A percentile compares a stretch with the other conserved stretches of the same genome.
Conservation (phyloP, 2,797 vertebrate genomes). For the Fringilla coelebs region DNA sequence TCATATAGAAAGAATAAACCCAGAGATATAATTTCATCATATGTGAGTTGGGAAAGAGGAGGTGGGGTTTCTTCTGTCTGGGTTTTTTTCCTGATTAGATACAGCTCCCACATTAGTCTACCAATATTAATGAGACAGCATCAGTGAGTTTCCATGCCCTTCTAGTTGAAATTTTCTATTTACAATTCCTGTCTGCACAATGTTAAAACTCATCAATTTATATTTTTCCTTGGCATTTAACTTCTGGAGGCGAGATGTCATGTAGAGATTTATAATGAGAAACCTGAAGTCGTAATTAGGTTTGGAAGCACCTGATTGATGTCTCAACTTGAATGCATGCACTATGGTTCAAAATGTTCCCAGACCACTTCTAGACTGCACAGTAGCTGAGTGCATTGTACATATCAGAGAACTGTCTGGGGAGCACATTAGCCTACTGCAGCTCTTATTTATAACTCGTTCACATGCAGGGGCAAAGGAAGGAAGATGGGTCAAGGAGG, state of each 20-base stretch:
- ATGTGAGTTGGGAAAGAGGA: too few relatives aligned
- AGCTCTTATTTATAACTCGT: neutral
- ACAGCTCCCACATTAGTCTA: neutral
- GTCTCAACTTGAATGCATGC: neutral
- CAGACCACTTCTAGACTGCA: neutral
- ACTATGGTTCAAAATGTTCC: neutral
- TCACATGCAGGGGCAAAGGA: neutral
- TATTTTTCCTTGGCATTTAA: neutral
- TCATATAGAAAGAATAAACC: neutral
- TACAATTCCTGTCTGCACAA: neutral
- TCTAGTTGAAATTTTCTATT: neutral
- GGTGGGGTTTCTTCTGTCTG: fast-evolving
- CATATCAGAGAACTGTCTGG: neutral
- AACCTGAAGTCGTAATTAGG: neutral
- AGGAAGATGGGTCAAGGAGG: neutral
- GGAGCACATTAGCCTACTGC: neutral
- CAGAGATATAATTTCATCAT: neutral
- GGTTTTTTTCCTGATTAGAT: neutral
- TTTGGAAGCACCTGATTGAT: neutral
- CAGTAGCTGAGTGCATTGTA: neutral
- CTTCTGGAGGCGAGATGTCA: neutral
- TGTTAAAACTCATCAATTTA: neutral
- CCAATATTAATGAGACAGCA: neutral
- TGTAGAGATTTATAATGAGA: neutral
- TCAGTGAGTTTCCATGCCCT: neutral